Evolutionary conservation across 2,888 invertebrate species (phyloP), one percentile per base, ranked within the genome.

Genomic region (Diarsia rubi): DNA sequence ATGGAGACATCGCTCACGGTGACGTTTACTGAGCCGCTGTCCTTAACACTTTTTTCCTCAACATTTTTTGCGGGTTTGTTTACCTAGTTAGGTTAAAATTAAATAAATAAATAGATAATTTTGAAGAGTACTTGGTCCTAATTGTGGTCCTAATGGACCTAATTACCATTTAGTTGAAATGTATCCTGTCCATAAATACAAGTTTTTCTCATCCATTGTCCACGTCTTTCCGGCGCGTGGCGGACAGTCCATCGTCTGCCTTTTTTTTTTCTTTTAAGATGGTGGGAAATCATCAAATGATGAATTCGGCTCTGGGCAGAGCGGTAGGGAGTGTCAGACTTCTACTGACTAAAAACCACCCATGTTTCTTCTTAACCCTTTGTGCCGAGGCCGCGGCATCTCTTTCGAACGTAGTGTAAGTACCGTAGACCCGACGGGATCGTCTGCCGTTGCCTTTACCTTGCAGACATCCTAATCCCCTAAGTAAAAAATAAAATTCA

Each of bases 1-100:
- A 84, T 78, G 69, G 64, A 71, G 69, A 75, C 71, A 78, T 84
- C 69, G 69, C 70, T 81, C 71, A 73, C 78, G 64, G 65, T 62
- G 67, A 78, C 67, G 54, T 78, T 79, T 72, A 70, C 62, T 65
- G 70, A 68, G 64, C 37, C 62, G 49, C 74, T 69, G 68, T 66
- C 74, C 60, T 80, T 72, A 75, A 75, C 74, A 76, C 81, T 78
- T 78, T 74, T 78, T 74, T 75, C 59, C 54, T 75, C 27, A 67
- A 75, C n/a, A 63, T 69, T 75, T 60, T 77, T 66, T 69, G 54
- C 21, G 31, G 31, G 44, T 66, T 79, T 76, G 49, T 63, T 76
- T 81, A 66, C 66, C 42, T 24, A 54, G 68, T 16, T 16, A 45
- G n/a, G n/a, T 75, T 14, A 74, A 52, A 78, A 81, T 59, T 37